Evolutionary conservation across 2,888 invertebrate species (phyloP), one percentile per base, ranked within the genome.

Genomic region (Orgyia antiqua): DNA sequence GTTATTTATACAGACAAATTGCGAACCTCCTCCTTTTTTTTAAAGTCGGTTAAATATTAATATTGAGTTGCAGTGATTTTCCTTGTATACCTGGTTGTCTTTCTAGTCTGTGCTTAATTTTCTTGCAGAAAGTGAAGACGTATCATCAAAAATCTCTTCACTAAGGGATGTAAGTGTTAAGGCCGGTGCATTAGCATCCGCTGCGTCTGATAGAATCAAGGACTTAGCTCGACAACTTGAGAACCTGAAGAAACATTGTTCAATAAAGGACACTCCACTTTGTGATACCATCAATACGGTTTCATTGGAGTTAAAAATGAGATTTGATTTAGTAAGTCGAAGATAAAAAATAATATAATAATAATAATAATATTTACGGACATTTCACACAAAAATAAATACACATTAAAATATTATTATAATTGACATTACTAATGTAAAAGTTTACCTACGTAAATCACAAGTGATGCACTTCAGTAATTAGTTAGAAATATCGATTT

Each of bases 261-360:
- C 87, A 27, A 73, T 86, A 31, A 89, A 91, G 53, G 94, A 94
- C 73, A 87, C 91, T 13, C 89, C 92, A 24, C 87, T 94, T 1
- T 94, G 94, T 67, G 93, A 93, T 46, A 93, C 93, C 8, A 80
- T 94, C 45, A 91, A 93, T 60, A 89, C 92, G 30, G 84, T 91
- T 41, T 91, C 92, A 21, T 87, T 94, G 45, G 91, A 91, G 43
- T 79, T 92, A 35, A 84, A 87, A 34, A 87, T 92, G 54, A 86
- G 87, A 27, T 87, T 90, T 45, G 90, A 91, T 48, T 83, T 89
- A 79, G 91, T 92, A 58, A 51, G n/a, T n/a, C n/a, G n/a, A n/a
- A n/a, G n/a, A n/a, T 54, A 29, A 13, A 1, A 5, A n/a, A 8
- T 13, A 13, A 13, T 19, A 10, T 1, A 27, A 1, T 11, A 15